Evolutionary conservation across 2,888 invertebrate genomes (phyloP).

Genomic region (Conops quadrifasciatus): DNA sequence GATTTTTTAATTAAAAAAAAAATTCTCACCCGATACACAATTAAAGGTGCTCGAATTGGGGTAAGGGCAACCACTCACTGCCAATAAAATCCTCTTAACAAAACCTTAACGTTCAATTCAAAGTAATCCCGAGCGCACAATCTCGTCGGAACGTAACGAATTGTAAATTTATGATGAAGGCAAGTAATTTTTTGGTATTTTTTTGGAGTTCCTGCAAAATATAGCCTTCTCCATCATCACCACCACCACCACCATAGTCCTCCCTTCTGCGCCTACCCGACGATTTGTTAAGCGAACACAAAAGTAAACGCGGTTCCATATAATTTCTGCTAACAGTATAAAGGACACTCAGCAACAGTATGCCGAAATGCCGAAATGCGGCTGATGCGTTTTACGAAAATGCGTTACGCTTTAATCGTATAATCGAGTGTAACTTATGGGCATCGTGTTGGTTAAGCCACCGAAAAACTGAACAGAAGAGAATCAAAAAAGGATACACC

Average conservation of each 20-base stretch:
- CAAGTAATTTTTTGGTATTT: background rate
- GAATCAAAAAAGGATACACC: background rate
- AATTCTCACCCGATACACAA: no score
- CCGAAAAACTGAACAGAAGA: background rate
- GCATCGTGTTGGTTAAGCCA: conserved; percentile 34
- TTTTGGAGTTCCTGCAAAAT: no score
- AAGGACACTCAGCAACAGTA: background rate
- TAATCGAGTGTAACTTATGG: conserved; percentile 52
- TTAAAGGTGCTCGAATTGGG: no score
- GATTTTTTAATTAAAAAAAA: no score
- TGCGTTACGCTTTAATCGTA: conserved; percentile 51
- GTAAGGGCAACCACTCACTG: no score
- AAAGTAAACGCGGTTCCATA: background rate
- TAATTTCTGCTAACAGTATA: background rate
- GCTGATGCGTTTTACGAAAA: conserved; percentile 41
- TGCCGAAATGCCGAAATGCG: background rate
- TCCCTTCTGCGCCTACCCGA: no score
- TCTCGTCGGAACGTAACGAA: background rate
- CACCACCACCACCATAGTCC: no score
- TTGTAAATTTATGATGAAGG: conserved; percentile 13
- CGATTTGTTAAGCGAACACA: no score
- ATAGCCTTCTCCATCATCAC: no score
- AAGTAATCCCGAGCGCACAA: background rate
- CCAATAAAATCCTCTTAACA: no score
- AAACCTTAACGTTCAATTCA: no score